Conservation (phyloP, 2,113 vertebrate genomes). For the Elachura formosa region DNA sequence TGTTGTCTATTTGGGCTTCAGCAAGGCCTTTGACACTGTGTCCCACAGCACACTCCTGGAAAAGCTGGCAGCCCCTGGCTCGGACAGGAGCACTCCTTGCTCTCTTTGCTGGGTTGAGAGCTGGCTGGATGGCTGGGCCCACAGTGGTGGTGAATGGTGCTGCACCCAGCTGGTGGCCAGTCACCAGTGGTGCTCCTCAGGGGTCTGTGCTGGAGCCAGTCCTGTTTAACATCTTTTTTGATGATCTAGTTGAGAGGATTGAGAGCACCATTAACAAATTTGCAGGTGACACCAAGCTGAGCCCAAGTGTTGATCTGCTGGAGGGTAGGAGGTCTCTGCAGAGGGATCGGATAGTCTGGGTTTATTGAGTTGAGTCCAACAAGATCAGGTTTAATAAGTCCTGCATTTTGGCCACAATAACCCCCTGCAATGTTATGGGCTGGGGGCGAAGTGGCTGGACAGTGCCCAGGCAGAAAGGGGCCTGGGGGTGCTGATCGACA, state of each 20-base stretch:
- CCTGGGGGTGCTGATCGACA: rapidly evolving
- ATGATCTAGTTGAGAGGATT: neutral
- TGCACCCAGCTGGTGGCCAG: neutral
- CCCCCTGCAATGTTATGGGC: rapidly evolving
- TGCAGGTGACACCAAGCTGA: neutral
- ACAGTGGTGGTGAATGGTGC: rapidly evolving
- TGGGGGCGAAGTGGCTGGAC: neutral
- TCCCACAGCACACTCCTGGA: neutral
- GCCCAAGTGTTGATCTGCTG: neutral
- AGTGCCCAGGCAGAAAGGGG: neutral
- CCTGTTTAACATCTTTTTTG: neutral
- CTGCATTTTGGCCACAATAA: neutral
- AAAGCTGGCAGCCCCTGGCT: rapidly evolving
- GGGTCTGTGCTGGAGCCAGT: neutral
- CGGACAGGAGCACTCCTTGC: neutral
- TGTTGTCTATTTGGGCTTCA: neutral
- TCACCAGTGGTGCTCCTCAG: rapidly evolving
- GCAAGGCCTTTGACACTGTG: neutral
- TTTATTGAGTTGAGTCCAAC: neutral
- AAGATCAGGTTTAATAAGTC: neutral
- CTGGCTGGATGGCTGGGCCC: rapidly evolving
- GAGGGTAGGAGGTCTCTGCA: neutral
- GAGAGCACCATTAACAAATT: neutral
- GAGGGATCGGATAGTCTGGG: neutral
- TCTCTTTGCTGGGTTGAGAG: neutral